These are phyloP conservation scores for Trididemnum clinides DNA, from an alignment of 23 tunicate genomes.

Conservation along the genomic window DNA sequence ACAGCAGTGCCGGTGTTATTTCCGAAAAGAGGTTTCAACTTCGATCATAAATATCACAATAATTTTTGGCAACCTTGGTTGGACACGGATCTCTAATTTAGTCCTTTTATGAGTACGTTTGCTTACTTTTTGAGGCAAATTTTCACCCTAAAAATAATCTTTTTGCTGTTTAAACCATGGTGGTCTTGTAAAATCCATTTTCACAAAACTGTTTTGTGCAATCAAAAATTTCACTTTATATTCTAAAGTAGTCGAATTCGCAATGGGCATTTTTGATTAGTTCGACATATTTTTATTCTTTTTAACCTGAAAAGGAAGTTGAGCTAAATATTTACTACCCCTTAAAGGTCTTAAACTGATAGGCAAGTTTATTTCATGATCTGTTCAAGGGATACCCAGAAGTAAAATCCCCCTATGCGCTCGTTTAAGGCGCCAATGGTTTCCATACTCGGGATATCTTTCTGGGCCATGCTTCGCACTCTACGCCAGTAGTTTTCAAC, in stretches of 20 bases:
- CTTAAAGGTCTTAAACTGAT: too few relatives aligned
- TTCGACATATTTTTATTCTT: too few relatives aligned
- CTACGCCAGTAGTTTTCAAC: too few relatives aligned
- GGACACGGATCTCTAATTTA: not conserved
- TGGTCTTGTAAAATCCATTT: not conserved
- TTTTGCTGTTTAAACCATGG: not conserved
- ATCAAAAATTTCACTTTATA: not conserved
- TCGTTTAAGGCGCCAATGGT: too few relatives aligned
- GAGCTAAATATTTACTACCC: too few relatives aligned
- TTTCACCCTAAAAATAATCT: not conserved
- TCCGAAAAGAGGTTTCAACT: constrained; percentile 48
- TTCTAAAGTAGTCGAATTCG: not conserved
- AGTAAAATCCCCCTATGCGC: too few relatives aligned
- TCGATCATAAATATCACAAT: constrained; percentile 55
- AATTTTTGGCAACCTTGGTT: constrained; percentile 84
- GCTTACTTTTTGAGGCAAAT: not conserved
- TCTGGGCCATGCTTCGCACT: too few relatives aligned
- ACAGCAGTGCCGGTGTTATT: constrained; percentile 80
- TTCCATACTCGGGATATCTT: too few relatives aligned
- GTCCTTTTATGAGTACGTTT: not conserved
- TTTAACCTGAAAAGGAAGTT: too few relatives aligned
- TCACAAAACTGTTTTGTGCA: not conserved
- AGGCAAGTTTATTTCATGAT: too few relatives aligned
- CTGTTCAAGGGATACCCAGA: too few relatives aligned
- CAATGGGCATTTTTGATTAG: too few relatives aligned